Conservation (phyloP, 2,797 vertebrate species). For the Hippocampus kuda region DNA sequence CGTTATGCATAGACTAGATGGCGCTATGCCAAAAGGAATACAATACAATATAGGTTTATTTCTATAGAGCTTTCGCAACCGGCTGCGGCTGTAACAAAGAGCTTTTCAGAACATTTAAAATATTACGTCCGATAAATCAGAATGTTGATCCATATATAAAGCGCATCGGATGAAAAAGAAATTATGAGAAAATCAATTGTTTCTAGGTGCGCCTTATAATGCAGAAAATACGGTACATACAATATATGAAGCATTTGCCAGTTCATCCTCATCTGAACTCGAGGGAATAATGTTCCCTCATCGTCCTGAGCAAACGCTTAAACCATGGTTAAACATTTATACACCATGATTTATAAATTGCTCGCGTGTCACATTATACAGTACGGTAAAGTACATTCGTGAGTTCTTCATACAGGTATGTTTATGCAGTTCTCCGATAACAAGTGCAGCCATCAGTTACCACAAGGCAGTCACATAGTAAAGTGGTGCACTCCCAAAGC, state of each 20-base stretch:
- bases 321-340: constrained; percentile 51
- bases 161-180: no score
- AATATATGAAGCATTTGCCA: background rate
- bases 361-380: constrained; percentile 32
- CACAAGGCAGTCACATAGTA: constrained; percentile 30
- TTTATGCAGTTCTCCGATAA: constrained; percentile 32
- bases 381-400: constrained; percentile 2
- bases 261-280: constrained; percentile 3
- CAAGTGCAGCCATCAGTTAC: constrained; percentile 25
- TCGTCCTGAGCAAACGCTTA: constrained; percentile 35
- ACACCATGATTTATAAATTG: constrained; percentile 46
- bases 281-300: constrained; percentile 14
- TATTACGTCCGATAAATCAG: no score
- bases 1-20: no score
- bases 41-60: no score
- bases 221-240: background rate
- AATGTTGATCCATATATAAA: no score
- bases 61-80: no score
- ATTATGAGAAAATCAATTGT: no score
- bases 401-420: constrained; percentile 5
- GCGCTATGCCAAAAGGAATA: no score
- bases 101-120: no score
- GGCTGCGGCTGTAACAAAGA: no score
- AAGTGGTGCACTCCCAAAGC: constrained; percentile 28
- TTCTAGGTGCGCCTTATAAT: no score